A percentile compares a stretch with the other conserved stretches of the same genome.
These are phyloP conservation scores for Paracanthobrama guichenoti DNA, from an alignment of 2,113 vertebrate genomes.

Conservation along the genomic window DNA sequence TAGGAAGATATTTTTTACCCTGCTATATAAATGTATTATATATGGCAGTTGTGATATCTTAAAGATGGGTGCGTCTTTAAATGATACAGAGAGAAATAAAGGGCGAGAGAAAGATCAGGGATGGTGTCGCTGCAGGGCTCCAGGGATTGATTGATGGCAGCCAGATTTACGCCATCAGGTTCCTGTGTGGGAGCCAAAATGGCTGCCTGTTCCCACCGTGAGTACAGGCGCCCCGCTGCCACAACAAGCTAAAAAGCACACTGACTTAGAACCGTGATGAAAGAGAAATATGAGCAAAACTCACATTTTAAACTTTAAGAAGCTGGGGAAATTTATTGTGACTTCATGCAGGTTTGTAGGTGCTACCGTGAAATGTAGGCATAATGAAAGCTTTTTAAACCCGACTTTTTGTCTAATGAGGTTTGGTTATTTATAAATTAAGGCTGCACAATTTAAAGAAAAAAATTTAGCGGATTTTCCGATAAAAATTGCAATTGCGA, in stretches of 20 bases:
- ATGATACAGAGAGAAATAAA: slow-evolving; percentile 48
- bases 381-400: slow-evolving; percentile 16
- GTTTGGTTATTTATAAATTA: background rate
- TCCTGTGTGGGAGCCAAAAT: slow-evolving; percentile 72
- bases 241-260: slow-evolving; percentile 58
- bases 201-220: slow-evolving; percentile 72
- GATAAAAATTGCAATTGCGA: background rate
- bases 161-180: slow-evolving; percentile 69
- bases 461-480: background rate
- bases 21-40: background rate
- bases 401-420: background rate
- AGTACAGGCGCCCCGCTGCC: slow-evolving; percentile 61
- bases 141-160: slow-evolving; percentile 70
- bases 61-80: slow-evolving; percentile 56
- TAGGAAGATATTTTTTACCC: background rate
- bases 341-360: background rate
- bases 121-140: slow-evolving; percentile 63
- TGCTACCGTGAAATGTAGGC: background rate
- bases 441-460: background rate
- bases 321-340: background rate
- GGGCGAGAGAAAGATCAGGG: slow-evolving; percentile 55
- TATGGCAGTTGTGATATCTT: slow-evolving; percentile 42
- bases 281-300: slow-evolving; percentile 52
- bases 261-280: slow-evolving; percentile 53
- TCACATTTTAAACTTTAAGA: slow-evolving; percentile 16